Evolutionary conservation across 35 echinoderm and acorn worm genomes (phyloP).

Genomic region (Strongylocentrotus purpuratus): DNA sequence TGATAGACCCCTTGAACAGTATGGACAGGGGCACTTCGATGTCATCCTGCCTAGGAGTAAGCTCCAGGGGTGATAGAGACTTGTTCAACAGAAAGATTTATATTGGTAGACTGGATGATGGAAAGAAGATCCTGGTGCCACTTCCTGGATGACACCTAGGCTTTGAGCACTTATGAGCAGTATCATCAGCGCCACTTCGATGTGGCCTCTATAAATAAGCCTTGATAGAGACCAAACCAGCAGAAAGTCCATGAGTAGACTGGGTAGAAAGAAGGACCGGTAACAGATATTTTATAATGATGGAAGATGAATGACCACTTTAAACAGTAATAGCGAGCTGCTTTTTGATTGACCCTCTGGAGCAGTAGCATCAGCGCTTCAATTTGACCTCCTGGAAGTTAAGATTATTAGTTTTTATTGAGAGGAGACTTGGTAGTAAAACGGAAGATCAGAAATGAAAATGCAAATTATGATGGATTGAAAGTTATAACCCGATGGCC

Average conservation of each 20-base stretch:
- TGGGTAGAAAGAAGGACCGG: background rate
- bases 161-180: background rate
- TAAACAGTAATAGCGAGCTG: no score
- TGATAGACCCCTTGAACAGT: background rate
- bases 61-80: background rate
- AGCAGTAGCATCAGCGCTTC: no score
- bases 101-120: background rate
- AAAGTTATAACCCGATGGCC: no score
- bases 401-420: no score
- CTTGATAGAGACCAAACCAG: background rate
- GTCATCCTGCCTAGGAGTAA: background rate
- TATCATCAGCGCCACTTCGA: background rate
- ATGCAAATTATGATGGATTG: no score
- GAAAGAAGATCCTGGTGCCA: background rate
- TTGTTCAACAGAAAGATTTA: background rate
- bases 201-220: background rate
- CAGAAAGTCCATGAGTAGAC: background rate
- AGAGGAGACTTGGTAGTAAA: no score
- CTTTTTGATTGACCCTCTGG: no score
- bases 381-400: no score
- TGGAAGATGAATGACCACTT: no score
- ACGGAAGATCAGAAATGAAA: no score
- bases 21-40: background rate
- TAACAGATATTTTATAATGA: no score
- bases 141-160: background rate